Evolutionary conservation across 2,888 invertebrate genomes (phyloP).

Genomic region (Hofmannophila pseudospretella): DNA sequence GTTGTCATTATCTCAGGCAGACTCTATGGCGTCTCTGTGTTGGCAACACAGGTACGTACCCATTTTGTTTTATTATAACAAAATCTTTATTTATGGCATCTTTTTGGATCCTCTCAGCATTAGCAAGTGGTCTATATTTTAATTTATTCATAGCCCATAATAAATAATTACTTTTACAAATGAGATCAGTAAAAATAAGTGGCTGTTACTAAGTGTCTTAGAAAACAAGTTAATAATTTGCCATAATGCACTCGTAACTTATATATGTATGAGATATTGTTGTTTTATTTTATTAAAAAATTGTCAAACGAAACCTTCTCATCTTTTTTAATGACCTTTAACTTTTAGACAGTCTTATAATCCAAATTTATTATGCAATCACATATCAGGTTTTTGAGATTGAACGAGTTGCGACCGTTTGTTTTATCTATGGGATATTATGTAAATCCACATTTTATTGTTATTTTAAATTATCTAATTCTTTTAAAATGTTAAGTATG

Average conservation of each 20-base stretch:
- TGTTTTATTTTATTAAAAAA: too few relatives aligned
- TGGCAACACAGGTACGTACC: slow-evolving; percentile 7
- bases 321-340: neutral
- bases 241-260: neutral
- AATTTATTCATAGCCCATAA: slow-evolving; percentile 32
- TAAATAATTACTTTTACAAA: slow-evolving; percentile 19
- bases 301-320: too few relatives aligned
- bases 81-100: slow-evolving; percentile 34
- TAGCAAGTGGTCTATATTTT: slow-evolving; percentile 26
- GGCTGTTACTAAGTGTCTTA: slow-evolving; percentile 6
- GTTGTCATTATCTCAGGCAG: slow-evolving; percentile 40
- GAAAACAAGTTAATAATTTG: neutral
- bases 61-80: slow-evolving; percentile 25
- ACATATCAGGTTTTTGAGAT: slow-evolving; percentile 11
- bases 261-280: too few relatives aligned
- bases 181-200: slow-evolving; percentile 16
- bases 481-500: slow-evolving; percentile 38
- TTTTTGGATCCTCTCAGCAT: slow-evolving; percentile 26
- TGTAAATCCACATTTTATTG: slow-evolving; percentile 33
- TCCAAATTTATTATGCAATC: slow-evolving; percentile 5
- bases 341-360: neutral
- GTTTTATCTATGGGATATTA: slow-evolving; percentile 29
- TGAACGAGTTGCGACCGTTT: slow-evolving; percentile 25
- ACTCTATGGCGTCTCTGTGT: slow-evolving; percentile 44
- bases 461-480: slow-evolving; percentile 11